Evolutionary conservation across 1,140 invertebrate species (phyloP), one percentile per base, ranked within the genome.

Genomic region (Samia ricini): DNA sequence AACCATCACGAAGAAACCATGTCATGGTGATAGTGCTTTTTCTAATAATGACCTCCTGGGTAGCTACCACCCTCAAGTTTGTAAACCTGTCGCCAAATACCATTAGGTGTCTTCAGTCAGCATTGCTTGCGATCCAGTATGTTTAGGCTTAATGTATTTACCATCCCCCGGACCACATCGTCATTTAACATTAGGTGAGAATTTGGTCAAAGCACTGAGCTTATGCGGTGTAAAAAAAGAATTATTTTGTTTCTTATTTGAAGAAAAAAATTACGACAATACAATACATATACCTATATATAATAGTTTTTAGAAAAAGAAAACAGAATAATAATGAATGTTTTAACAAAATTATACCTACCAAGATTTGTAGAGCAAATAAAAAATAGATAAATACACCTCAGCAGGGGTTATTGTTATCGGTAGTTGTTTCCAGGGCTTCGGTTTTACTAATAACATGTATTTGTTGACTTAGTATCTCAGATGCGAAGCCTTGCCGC

Each of bases 381-480:
- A 42, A 42, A 42, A 42, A 36, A 12, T 8, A 36, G 10, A 2
- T 36, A 36, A 42, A 42, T 42, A 42, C n/a, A 42, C 33, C 33
- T 42, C 33, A 42, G 33, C 12, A 42, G 33, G 15, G 21, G 63
- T 64, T 71, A 71, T 81, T 80, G 74, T 81, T 80, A 63, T 74
- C 64, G 66, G 59, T 62, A 62, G 75, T 79, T 79, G 75, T 85
- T 81, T 80, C 33, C 33, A 42, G 33, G 33, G 33, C 33, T 12
- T 42, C 20, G 51, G 51, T 12, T 72, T 71, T 57, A 65, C 63
- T 89, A 89, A 88, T 89, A 85, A 85, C 81, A 88, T 79, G 66
- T 62, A 81, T 81, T 86, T 82, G 36, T 70, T 79, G 75, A 81
- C 69, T 79, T 76, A 81, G 74, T 73, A 71, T 62, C 60, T 72